phyloP scores from a whole-genome alignment of 2,888 invertebrate species.

The Cyclophora punctaria region DNA sequence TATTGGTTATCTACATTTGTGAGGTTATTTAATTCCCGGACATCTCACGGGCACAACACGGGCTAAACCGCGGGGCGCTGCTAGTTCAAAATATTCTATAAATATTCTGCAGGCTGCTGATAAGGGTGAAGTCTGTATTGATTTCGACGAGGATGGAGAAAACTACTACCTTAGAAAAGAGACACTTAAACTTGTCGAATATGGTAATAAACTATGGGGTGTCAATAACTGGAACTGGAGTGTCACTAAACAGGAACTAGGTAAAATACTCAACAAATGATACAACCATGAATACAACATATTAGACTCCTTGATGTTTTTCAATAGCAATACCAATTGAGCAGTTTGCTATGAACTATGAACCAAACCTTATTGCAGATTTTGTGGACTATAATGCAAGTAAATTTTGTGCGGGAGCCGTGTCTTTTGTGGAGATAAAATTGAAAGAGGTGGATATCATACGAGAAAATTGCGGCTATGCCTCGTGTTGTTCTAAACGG shows the following conservation, averaged over 20 bases:
- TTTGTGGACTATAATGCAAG: slow-evolving; percentile 59
- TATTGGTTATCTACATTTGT: no score
- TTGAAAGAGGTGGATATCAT: slow-evolving; percentile 62
- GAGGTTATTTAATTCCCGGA: no score
- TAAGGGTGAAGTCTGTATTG: no score
- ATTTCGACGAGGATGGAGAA: no score
- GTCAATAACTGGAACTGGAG: slow-evolving; percentile 71
- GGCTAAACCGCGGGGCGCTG: no score
- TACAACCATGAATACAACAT: background rate
- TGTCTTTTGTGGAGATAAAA: slow-evolving; percentile 55
- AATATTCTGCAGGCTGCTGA: no score
- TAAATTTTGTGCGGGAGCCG: slow-evolving; percentile 61
- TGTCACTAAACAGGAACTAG: slow-evolving; percentile 65
- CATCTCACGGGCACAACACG: no score
- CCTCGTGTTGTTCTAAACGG: slow-evolving; percentile 43
- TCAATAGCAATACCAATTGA: background rate
- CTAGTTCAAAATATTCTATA: no score
- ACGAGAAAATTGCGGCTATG: slow-evolving; percentile 66
- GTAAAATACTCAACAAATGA: slow-evolving; percentile 25
- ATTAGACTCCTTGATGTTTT: background rate
- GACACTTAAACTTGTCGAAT: slow-evolving; percentile 54
- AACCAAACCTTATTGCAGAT: slow-evolving; percentile 35
- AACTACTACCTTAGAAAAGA: no score
- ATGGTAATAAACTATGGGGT: slow-evolving; percentile 67
- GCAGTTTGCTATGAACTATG: no score